Evolutionary conservation across 2,888 invertebrate species (phyloP).

Genomic region (Carpatolechia fugitivella): DNA sequence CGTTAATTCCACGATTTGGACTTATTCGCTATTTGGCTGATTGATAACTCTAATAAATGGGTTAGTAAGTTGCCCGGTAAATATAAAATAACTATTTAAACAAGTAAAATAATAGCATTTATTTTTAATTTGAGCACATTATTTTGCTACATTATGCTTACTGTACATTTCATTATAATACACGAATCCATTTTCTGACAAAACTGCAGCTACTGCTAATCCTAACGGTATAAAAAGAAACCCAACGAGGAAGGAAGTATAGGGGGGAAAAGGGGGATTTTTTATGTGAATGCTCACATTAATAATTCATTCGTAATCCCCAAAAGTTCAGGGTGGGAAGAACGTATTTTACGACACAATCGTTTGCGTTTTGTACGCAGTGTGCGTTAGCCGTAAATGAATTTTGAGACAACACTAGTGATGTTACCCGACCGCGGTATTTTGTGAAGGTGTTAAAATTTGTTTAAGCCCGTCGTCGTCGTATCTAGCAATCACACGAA

Average conservation of each 20-base stretch:
- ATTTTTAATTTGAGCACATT: too few relatives aligned
- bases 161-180: too few relatives aligned
- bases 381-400: background rate
- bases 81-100: too few relatives aligned
- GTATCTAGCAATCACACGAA: too few relatives aligned
- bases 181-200: background rate
- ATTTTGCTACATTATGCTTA: too few relatives aligned
- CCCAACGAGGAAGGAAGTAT: conserved; percentile 39
- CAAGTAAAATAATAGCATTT: too few relatives aligned
- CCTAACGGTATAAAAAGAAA: conserved; percentile 18
- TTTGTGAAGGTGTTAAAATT: background rate
- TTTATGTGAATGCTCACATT: conserved; percentile 66
- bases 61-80: too few relatives aligned
- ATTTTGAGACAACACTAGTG: conserved; percentile 6
- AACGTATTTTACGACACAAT: conserved; percentile 65
- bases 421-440: background rate
- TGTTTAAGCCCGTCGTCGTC: too few relatives aligned
- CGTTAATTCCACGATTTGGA: too few relatives aligned
- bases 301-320: conserved; percentile 74
- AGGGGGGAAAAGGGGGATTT: conserved; percentile 44
- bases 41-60: too few relatives aligned
- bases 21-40: too few relatives aligned
- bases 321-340: conserved; percentile 51
- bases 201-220: conserved; percentile 14
- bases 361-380: conserved; percentile 47